phyloP scores from a whole-genome alignment of 2,113 vertebrate genomes.

The Peromyscus californicus region DNA sequence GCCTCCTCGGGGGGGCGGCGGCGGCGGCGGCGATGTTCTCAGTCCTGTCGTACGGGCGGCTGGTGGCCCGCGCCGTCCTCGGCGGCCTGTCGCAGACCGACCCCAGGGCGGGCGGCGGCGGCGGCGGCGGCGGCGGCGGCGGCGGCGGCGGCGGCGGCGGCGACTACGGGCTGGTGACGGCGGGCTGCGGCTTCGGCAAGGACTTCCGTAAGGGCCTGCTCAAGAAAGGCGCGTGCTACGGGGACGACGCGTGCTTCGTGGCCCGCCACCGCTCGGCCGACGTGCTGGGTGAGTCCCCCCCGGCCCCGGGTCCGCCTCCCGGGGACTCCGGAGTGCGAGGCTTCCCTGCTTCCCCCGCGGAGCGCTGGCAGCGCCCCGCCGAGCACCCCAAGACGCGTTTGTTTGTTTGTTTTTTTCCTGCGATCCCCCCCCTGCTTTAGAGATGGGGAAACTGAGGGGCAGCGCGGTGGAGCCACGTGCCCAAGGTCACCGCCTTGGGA shows the following conservation, averaged over 20 bases:
- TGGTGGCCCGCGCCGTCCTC: constrained; percentile 98
- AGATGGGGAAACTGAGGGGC: constrained; percentile 71
- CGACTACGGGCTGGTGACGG: constrained; percentile 97
- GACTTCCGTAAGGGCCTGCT: constrained; percentile 99
- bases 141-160: constrained; percentile 92
- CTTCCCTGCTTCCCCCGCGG: constrained; percentile 35
- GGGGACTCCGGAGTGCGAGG: constrained; percentile 76
- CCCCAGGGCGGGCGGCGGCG: constrained; percentile 90
- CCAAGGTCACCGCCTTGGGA: constrained; percentile 76
- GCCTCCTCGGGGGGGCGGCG: constrained; percentile 85
- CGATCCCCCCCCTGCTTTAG: background rate
- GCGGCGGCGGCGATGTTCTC: constrained; percentile 93
- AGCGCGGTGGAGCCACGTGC: constrained; percentile 42
- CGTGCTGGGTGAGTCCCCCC: constrained; percentile 94
- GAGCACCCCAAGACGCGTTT: constrained; percentile 23
- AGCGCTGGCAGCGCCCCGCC: constrained; percentile 68
- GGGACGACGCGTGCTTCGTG: constrained; percentile 98
- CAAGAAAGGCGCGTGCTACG: constrained; percentile 99
- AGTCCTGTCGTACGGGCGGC: constrained; percentile 97
- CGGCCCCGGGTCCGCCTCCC: background rate
- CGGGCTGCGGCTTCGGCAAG: constrained; percentile 99
- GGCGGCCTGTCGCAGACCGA: constrained; percentile 98
- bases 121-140: no score
- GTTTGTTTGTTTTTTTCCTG: no score
- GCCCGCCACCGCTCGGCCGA: constrained; percentile 94